phyloP scores from a whole-genome alignment of 2,113 vertebrate genomes.

The Callorhinus ursinus region DNA sequence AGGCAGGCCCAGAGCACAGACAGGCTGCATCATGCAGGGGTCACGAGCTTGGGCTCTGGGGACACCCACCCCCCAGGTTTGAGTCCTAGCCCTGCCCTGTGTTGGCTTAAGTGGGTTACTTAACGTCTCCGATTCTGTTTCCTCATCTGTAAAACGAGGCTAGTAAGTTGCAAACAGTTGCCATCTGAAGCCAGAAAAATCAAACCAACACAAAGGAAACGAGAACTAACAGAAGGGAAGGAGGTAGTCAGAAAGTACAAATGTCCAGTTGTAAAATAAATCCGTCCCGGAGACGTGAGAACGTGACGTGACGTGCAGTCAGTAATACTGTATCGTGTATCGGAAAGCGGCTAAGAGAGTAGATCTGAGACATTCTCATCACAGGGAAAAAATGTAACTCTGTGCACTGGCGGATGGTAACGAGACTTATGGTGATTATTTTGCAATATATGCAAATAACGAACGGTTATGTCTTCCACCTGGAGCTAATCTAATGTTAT shows the following conservation, averaged over 20 bases:
- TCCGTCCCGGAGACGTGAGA: no score
- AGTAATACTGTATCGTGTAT: not conserved
- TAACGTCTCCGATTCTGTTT: not conserved
- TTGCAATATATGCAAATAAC: no score
- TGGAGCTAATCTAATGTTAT: not conserved
- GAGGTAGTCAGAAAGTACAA: not conserved
- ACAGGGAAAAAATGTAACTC: not conserved
- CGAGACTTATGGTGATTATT: not conserved
- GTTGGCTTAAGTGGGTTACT: not conserved
- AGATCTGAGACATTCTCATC: not conserved
- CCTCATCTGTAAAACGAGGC: not conserved
- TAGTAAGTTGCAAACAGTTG: not conserved
- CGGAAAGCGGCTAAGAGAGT: not conserved
- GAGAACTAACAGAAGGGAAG: not conserved
- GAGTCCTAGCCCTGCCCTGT: not conserved
- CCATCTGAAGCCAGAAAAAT: not conserved
- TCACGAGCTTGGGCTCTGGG: not conserved
- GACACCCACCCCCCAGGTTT: not conserved
- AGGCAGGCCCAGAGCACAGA: not conserved
- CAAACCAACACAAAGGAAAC: not conserved
- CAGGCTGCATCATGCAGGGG: not conserved
- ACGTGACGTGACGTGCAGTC: not conserved
- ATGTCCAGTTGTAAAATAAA: not conserved
- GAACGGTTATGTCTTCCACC: not conserved
- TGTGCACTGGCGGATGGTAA: not conserved